Base-by-base conservation (phyloP, 2,888 invertebrate species). In the Epirrita christyi region DNA sequence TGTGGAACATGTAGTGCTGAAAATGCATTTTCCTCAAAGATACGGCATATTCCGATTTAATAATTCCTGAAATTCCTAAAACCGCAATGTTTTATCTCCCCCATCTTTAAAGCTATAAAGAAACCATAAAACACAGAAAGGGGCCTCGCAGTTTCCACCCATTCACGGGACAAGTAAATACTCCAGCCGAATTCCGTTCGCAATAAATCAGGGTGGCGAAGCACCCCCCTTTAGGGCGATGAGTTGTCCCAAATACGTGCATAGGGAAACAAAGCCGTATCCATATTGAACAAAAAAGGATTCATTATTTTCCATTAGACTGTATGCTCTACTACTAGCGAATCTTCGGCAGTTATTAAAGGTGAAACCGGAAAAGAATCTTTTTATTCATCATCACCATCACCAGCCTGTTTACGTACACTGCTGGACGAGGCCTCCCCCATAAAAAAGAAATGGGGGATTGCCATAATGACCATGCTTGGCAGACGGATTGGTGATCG, bases 201-300 rank as follows among this genome's bases (percentile, higher is more conserved):
- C 54, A 45, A 64, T 67, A 63, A 61, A 67, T 67, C 63, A 59
- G 57, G 43, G 55, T 40, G 61, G 29, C 38, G n/a, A n/a, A n/a
- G 48, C 50, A 43, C 37, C 59, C 59, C 46, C 55, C 11, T 41
- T 27, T n/a, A 42, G 40, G 55, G 54, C 58, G 58, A 60, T 50
- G 56, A 62, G 41, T 48, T 49, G 61, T 45, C 54, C 61, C 47
- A 60, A 60, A 62, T 62, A 64, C 60, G 64, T 61, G 64, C 55
- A 54, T 51, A 32, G 58, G 55, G 46, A 58, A 48, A 58, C 38
- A 57, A 56, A 47, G 50, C 55, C 14, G 36, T 45, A 42, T 37
- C 14, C 9, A 37, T 44, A 28, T 37, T 32, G 28, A 36, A 38
- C 10, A 38, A 50, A 44, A n/a, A 59, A 42, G 29, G 29, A 46